A percentile compares a stretch with the other conserved stretches of the same genome.
phyloP scores from a whole-genome alignment of 2,797 vertebrate species.

The Enteromius afrohamiltoni region DNA sequence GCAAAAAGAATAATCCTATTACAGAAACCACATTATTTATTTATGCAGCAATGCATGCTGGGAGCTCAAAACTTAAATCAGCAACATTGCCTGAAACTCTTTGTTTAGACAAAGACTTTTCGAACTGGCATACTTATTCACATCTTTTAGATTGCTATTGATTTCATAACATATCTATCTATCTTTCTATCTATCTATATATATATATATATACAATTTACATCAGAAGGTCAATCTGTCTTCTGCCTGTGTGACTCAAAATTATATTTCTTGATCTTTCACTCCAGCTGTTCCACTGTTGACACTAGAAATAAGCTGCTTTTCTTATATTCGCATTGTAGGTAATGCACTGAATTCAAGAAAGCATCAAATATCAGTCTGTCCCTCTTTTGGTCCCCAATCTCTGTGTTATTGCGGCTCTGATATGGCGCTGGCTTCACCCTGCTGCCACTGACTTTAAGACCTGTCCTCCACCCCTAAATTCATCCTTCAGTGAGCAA shows the following conservation, averaged over 20 bases:
- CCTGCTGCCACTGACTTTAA: conserved; percentile 32
- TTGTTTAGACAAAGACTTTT: not conserved
- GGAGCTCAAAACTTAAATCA: not conserved
- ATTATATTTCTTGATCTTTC: conserved; percentile 39
- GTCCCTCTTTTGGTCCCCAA: not conserved
- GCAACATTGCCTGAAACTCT: not conserved
- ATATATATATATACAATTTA: conserved; percentile 62
- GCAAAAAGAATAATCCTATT: conserved; percentile 12
- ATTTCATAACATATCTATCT: conserved; percentile 77
- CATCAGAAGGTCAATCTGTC: conserved; percentile 49
- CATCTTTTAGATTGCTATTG: conserved; percentile 23
- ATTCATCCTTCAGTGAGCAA: conserved; percentile 40
- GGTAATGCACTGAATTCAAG: conserved; percentile 9
- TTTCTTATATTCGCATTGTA: not conserved
- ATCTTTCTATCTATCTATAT: conserved; percentile 61
- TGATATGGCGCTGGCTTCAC: not conserved
- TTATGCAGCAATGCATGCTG: conserved; percentile 11
- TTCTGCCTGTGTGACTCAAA: conserved; percentile 28
- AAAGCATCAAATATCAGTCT: not conserved
- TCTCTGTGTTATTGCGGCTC: not conserved
- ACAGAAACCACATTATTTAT: conserved; percentile 36
- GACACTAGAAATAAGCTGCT: conserved; percentile 10
- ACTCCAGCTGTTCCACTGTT: conserved; percentile 20
- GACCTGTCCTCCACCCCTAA: not conserved
- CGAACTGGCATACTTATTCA: not conserved